Evolutionary conservation across 2,888 invertebrate genomes (phyloP), one percentile per base, ranked within the genome.

Genomic region (Pammene aurita): DNA sequence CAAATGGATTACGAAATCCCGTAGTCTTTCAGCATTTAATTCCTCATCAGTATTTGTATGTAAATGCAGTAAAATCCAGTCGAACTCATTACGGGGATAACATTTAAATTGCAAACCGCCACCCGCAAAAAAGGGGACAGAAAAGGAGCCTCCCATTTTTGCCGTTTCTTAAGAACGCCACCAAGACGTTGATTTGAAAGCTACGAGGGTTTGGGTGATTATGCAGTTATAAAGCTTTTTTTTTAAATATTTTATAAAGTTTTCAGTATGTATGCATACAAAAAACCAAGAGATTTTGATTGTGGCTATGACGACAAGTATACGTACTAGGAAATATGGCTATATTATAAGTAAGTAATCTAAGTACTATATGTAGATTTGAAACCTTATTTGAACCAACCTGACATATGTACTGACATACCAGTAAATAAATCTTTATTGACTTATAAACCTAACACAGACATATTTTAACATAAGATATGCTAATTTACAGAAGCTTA

Each of bases 61-160:
- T 64, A 72, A 72, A 67, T 71, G 66, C 54, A 50, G 80, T 82
- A 82, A 72, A 71, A 68, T 68, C 72, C 52, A 66, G 80, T 83
- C 81, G 81, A 81, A 80, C 84, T 89, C 89, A 89, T 90, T 89
- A 86, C 80, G 72, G 58, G 61, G 73, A 73, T 73, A 73, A 71
- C 72, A 73, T 73, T 72, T 73, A 73, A 73, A 73, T 73, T 73
- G 73, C 73, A 70, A 74, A 74, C 66, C 42, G 54, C 54, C 68
- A 63, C 70, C 67, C 62, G 41, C 67, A 74, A 75, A 75, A 74
- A 74, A 71, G 65, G 72, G 75, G 75, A 58, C 71, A 68, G 65
- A 73, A 75, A 75, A 75, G 73, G 70, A 69, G 34, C 18, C 68
- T 26, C 69, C 55, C 41, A 58, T 60, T 69, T 64, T 64, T 64